phyloP scores from a whole-genome alignment of 1,140 invertebrate genomes.

The Bilobella aurantiaca region DNA sequence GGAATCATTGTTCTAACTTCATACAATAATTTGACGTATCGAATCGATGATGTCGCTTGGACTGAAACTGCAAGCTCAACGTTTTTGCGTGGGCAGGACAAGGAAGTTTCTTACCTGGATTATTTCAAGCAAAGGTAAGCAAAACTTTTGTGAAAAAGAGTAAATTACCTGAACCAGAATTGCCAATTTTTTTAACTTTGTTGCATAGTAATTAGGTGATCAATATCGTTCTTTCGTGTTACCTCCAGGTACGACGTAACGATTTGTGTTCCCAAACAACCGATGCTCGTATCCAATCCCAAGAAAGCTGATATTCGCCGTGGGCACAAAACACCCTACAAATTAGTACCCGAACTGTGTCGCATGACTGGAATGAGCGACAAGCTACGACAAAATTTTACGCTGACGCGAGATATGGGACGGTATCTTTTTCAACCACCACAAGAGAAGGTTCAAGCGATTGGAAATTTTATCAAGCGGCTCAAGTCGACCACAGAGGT shows the following conservation, averaged over 20 bases:
- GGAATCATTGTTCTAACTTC: slow-evolving; percentile 45
- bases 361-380: slow-evolving; percentile 40
- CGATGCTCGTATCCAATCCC: slow-evolving; percentile 21
- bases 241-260: slow-evolving; percentile 27
- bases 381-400: slow-evolving; percentile 35
- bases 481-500: slow-evolving; percentile 9
- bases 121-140: slow-evolving; percentile 57
- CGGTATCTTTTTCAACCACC: slow-evolving; percentile 42
- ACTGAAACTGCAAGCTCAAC: slow-evolving; percentile 52
- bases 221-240: background rate
- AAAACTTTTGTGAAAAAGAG: background rate
- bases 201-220: no score
- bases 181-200: background rate
- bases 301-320: slow-evolving; percentile 32
- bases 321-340: slow-evolving; percentile 26
- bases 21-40: slow-evolving; percentile 66
- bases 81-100: slow-evolving; percentile 54
- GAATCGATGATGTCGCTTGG: slow-evolving; percentile 73
- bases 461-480: slow-evolving; percentile 32
- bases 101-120: slow-evolving; percentile 56
- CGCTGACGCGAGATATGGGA: slow-evolving; percentile 37
- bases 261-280: slow-evolving; percentile 19
- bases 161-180: background rate
- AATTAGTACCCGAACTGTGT: slow-evolving; percentile 41
- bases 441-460: slow-evolving; percentile 34